phyloP scores from a whole-genome alignment of 1,140 invertebrate species.

The Drosophila chauvacae region DNA sequence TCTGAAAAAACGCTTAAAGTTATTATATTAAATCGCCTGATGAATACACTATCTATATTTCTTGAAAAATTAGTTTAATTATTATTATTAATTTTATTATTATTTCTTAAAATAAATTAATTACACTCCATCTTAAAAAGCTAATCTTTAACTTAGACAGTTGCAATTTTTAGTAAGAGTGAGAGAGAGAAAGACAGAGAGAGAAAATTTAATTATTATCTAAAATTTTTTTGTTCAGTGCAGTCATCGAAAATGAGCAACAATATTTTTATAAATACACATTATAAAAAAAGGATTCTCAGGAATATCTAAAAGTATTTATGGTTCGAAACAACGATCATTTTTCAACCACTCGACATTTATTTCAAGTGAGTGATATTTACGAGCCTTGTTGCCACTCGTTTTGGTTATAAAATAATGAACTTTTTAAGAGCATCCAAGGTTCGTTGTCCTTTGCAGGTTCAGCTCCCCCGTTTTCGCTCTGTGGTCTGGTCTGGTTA shows the following conservation, averaged over 20 bases:
- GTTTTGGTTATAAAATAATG: background rate
- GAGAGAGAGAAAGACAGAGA: background rate
- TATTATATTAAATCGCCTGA: slow-evolving; percentile 11
- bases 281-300: background rate
- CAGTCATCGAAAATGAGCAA: background rate
- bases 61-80: background rate
- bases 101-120: background rate
- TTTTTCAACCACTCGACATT: background rate
- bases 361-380: background rate
- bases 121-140: too few species aligned
- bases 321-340: slow-evolving; percentile 1
- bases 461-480: background rate
- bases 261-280: background rate
- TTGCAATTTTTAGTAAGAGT: too few species aligned
- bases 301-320: background rate
- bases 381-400: background rate
- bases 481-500: slow-evolving; percentile 4
- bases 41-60: slow-evolving; percentile 2
- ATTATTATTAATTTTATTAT: background rate
- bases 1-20: background rate
- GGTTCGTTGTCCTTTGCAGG: slow-evolving; percentile 33
- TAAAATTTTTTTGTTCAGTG: background rate
- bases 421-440: slow-evolving; percentile 22
- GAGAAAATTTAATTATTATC: too few species aligned
- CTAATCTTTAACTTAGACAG: too few species aligned